phyloP scores from a whole-genome alignment of 1,140 invertebrate species.

The Hermatobates lingyangjiaoensis region DNA sequence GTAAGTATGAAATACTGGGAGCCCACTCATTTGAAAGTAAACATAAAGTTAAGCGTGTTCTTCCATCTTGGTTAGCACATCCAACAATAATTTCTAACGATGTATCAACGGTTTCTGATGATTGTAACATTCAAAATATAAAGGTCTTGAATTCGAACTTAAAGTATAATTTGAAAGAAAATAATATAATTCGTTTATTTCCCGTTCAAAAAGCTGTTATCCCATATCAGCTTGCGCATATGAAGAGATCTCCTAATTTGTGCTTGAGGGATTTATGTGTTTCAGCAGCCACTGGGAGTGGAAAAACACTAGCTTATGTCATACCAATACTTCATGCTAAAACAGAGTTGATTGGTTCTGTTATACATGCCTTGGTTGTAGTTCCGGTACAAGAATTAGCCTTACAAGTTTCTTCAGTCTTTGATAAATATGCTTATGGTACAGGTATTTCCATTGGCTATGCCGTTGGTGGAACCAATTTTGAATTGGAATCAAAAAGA shows the following conservation, averaged over 20 bases:
- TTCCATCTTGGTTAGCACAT: conserved; percentile 72
- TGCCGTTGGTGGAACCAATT: conserved; percentile 42
- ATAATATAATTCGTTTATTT: conserved; percentile 64
- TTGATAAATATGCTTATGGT: conserved; percentile 47
- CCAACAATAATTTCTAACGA: conserved; percentile 54
- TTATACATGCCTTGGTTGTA: conserved; percentile 67
- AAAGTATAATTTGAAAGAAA: conserved; percentile 39
- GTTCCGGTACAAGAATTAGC: conserved; percentile 84
- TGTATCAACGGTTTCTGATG: conserved; percentile 39
- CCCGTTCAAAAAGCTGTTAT: conserved; percentile 66
- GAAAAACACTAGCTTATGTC: conserved; percentile 89
- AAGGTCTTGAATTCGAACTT: conserved; percentile 38
- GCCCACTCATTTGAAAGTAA: conserved; percentile 2
- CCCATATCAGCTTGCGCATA: conserved; percentile 50
- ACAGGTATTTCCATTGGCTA: conserved; percentile 54
- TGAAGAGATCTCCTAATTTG: conserved; percentile 33
- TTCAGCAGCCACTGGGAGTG: conserved; percentile 92
- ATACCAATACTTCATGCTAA: conserved; percentile 69
- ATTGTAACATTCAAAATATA: conserved; percentile 22
- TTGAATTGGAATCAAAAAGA: conserved; percentile 47
- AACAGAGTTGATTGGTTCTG: conserved; percentile 18
- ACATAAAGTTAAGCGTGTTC: not conserved
- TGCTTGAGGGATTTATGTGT: conserved; percentile 83
- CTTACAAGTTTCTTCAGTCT: conserved; percentile 68
- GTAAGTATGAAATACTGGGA: not conserved